These are phyloP conservation scores for Parapristionchus giblindavisi DNA, from an alignment of 2,888 invertebrate species.

Conservation along the genomic window DNA sequence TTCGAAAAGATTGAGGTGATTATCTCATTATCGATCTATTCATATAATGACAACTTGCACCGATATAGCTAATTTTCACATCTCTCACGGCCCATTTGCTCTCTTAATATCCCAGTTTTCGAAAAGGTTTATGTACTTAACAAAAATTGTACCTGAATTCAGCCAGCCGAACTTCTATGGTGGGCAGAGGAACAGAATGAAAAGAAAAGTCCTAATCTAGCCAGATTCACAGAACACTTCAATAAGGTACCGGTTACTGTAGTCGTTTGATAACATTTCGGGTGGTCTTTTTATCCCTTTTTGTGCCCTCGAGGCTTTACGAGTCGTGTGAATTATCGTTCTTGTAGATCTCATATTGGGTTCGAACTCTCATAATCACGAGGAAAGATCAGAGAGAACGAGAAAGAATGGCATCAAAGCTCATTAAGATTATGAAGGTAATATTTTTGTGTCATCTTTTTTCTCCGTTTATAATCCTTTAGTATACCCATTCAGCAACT, in stretches of 20 bases:
- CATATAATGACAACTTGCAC: background rate
- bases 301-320: background rate
- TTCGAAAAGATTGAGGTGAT: constrained; percentile 88
- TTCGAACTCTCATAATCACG: constrained; percentile 88
- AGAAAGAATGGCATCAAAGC: constrained; percentile 81
- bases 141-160: constrained; percentile 40
- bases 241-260: constrained; percentile 78
- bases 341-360: constrained; percentile 74
- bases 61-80: background rate
- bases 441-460: background rate
- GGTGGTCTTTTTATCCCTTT: constrained; percentile 89
- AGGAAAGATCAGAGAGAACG: constrained; percentile 92
- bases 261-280: background rate
- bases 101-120: too few species aligned
- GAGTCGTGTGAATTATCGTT: too few species aligned
- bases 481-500: constrained; percentile 76
- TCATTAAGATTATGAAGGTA: constrained; percentile 95
- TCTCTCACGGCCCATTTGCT: too few species aligned
- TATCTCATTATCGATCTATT: background rate
- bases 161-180: constrained; percentile 91
- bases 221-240: constrained; percentile 96
- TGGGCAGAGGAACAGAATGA: constrained; percentile 98
- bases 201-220: constrained; percentile 93
- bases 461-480: background rate
- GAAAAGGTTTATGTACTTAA: too few species aligned